phyloP scores from a whole-genome alignment of 1,140 invertebrate species.

The Lepidurus packardi region DNA sequence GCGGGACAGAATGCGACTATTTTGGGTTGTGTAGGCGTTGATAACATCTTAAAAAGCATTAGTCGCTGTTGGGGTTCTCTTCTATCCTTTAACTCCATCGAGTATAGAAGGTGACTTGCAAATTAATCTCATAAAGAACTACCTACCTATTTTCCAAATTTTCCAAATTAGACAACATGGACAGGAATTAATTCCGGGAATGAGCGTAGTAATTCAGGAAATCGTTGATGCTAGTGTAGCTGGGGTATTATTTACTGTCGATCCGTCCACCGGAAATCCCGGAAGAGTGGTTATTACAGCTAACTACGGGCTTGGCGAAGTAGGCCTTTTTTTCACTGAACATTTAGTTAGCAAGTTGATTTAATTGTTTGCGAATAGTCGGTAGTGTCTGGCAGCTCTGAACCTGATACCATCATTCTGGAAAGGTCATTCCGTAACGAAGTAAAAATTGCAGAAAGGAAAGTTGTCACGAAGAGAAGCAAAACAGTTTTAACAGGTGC shows the following conservation, averaged over 20 bases:
- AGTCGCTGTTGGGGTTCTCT: slow-evolving; percentile 73
- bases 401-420: slow-evolving; percentile 65
- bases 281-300: slow-evolving; percentile 63
- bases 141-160: slow-evolving; percentile 30
- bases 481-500: slow-evolving; percentile 47
- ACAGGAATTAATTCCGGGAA: slow-evolving; percentile 55
- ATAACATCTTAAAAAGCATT: slow-evolving; percentile 54
- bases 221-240: slow-evolving; percentile 64
- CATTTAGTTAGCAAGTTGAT: slow-evolving; percentile 4
- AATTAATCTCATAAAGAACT: not conserved
- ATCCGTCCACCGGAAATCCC: slow-evolving; percentile 64
- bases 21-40: slow-evolving; percentile 51
- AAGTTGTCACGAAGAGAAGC: slow-evolving; percentile 54
- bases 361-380: slow-evolving; percentile 31
- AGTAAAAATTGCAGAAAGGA: slow-evolving; percentile 48
- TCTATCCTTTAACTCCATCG: slow-evolving; percentile 64
- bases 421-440: slow-evolving; percentile 47
- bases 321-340: slow-evolving; percentile 40
- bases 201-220: slow-evolving; percentile 75
- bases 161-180: slow-evolving; percentile 54
- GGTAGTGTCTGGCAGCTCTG: slow-evolving; percentile 66
- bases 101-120: slow-evolving; percentile 57
- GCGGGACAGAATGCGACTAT: slow-evolving; percentile 80
- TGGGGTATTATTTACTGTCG: slow-evolving; percentile 72
- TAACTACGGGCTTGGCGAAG: slow-evolving; percentile 75